Base-by-base conservation (phyloP, 2,888 invertebrate genomes). In the Alloscopus bannaensis region DNA sequence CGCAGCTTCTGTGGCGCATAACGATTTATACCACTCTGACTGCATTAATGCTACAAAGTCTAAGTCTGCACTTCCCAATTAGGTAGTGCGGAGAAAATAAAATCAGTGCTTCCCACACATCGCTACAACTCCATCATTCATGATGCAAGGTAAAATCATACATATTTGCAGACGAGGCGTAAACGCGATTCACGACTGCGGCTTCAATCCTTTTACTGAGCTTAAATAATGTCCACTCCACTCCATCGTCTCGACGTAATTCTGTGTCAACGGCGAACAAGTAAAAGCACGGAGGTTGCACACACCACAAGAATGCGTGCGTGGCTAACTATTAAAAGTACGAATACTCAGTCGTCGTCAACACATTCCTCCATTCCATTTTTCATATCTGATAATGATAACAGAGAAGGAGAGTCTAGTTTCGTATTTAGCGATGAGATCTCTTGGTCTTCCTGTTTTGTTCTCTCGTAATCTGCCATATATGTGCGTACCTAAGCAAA, bases 51-150 rank as follows among this genome's bases (percentile, higher is more conserved):
- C 69, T 69, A 76, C 68, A 29, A 69, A 60, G 68, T 52, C 62
- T 55, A 69, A 52, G 59, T 66, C 66, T 66, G 59, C 75, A 66
- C 42, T 69, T 62, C 76, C 69, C 69, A 52, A 69, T 76, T 76
- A 76, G 76, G 76, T 52, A 68, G 24, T 69, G n/a, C 42, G 55
- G 42, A 55, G n/a, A 62, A 62, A 69, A 76, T 62, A 69, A 76
- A 76, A 69, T 69, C 60, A 59, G 62, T 45, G 59, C 76, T 62
- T 68, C 76, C 76, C 76, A 76, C 76, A 62, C 75, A 62, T 3
- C 6, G n/a, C 50, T 6, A 50, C 16, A 36, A 36, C 36, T 13
- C 36, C 36, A 36, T 13, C 36, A 13, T 36, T n/a, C n/a, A n/a
- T n/a, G n/a, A n/a, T n/a, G n/a, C n/a, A n/a, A n/a, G n/a, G n/a